phyloP scores from a whole-genome alignment of 2,888 invertebrate genomes.

The Xiphydria camelus region DNA sequence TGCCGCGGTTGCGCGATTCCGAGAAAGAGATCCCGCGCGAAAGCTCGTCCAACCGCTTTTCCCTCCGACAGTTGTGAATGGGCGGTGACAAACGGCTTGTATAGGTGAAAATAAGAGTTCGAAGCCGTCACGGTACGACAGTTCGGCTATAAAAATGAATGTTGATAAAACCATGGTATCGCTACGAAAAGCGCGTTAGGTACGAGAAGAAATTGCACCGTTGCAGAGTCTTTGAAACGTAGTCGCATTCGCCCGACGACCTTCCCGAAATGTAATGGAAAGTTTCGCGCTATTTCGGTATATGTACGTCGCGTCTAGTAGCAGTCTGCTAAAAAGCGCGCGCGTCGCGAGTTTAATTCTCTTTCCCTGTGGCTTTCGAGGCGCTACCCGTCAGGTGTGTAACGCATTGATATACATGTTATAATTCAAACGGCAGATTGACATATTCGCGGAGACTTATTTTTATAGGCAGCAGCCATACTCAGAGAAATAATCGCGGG shows the following conservation, averaged over 20 bases:
- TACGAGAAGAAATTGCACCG: not conserved
- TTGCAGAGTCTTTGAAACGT: not conserved
- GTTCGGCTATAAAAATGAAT: not conserved
- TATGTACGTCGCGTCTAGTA: constrained; percentile 16
- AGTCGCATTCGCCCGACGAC: constrained; percentile 32
- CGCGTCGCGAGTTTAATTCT: not conserved
- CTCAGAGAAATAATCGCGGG: no score
- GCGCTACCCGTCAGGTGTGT: no score
- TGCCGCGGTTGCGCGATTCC: no score
- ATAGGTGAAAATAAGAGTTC: no score
- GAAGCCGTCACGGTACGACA: not conserved
- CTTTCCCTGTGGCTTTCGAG: not conserved
- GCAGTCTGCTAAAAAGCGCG: not conserved
- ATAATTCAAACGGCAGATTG: no score
- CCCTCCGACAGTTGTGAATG: no score
- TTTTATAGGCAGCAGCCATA: no score
- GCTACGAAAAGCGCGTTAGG: not conserved
- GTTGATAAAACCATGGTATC: not conserved
- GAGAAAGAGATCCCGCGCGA: no score
- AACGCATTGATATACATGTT: no score
- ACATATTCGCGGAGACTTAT: no score
- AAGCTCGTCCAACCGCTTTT: no score
- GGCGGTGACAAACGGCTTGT: no score
- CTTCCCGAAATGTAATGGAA: constrained; percentile 38
- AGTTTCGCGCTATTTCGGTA: constrained; percentile 39